These are phyloP conservation scores for Aplodontia rufa DNA, from an alignment of 2,113 vertebrate genomes.

Conservation along the genomic window DNA sequence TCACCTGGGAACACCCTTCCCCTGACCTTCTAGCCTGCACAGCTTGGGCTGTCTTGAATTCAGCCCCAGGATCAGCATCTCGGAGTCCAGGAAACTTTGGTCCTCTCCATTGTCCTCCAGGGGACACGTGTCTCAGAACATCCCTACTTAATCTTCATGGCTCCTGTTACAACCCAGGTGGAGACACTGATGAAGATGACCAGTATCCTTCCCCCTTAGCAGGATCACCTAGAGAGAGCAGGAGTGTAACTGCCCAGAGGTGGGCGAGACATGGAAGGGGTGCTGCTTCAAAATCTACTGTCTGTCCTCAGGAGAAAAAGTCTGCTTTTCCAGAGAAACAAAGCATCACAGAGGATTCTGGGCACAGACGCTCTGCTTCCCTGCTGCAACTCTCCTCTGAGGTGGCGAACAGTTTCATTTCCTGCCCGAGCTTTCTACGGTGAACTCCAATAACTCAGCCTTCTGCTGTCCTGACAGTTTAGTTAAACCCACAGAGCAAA, in stretches of 20 bases:
- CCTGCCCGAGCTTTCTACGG: slow-evolving; percentile 19
- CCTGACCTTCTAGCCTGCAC: not conserved
- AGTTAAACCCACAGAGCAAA: slow-evolving; percentile 65
- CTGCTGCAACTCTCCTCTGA: not conserved
- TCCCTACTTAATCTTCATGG: not conserved
- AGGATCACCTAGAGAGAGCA: not conserved
- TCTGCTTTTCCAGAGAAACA: slow-evolving; percentile 42
- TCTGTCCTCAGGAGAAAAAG: not conserved
- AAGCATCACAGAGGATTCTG: not conserved
- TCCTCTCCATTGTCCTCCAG: not conserved
- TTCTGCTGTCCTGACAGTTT: slow-evolving; percentile 63
- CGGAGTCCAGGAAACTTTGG: not conserved
- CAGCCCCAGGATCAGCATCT: not conserved
- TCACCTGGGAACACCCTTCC: not conserved
- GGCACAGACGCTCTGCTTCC: not conserved
- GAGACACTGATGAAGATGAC: not conserved
- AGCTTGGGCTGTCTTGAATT: not conserved
- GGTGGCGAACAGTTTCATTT: slow-evolving; percentile 57
- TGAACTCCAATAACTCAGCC: slow-evolving; percentile 46
- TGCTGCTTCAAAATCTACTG: not conserved
- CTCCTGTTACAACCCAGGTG: not conserved
- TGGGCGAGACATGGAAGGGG: not conserved
- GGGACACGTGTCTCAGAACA: not conserved
- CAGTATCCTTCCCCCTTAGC: not conserved
- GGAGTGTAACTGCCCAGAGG: not conserved